Conservation (phyloP, 2,888 invertebrate species). For the Andrena chrysosceles region DNA sequence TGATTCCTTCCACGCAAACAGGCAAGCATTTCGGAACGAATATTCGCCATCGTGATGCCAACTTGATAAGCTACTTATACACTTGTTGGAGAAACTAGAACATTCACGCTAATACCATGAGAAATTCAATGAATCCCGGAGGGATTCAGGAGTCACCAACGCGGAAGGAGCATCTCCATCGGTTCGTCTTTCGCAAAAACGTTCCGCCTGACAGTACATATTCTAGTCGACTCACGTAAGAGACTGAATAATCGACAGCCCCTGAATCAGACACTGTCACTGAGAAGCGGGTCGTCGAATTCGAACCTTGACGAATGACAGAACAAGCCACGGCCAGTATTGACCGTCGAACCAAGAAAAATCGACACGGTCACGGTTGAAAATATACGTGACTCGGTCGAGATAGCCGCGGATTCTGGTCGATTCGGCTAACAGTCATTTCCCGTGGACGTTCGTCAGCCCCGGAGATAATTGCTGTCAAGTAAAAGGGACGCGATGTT, state of each 20-base stretch:
- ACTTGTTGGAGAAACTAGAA: not conserved
- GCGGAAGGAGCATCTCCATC: not conserved
- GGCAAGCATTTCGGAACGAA: not conserved
- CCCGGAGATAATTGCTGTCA: constrained; percentile 65
- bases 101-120: not conserved
- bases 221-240: not conserved
- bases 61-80: constrained; percentile 7
- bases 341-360: not conserved
- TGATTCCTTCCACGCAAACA: no score
- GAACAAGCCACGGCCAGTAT: not conserved
- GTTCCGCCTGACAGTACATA: not conserved
- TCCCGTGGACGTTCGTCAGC: constrained; percentile 48
- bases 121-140: constrained; percentile 4
- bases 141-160: not conserved
- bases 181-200: not conserved
- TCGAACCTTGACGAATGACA: not conserved
- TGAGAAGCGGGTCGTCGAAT: no score
- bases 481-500: constrained; percentile 65
- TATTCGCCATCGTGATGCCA: not conserved
- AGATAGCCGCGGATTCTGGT: constrained; percentile 12
- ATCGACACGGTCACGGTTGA: constrained; percentile 2
- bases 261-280: not conserved
- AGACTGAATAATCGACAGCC: not conserved
- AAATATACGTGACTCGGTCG: constrained; percentile 42
- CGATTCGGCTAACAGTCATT: constrained; percentile 10